Conservation (phyloP, 1,140 invertebrate genomes). For the Hylaeus anthracinus region DNA sequence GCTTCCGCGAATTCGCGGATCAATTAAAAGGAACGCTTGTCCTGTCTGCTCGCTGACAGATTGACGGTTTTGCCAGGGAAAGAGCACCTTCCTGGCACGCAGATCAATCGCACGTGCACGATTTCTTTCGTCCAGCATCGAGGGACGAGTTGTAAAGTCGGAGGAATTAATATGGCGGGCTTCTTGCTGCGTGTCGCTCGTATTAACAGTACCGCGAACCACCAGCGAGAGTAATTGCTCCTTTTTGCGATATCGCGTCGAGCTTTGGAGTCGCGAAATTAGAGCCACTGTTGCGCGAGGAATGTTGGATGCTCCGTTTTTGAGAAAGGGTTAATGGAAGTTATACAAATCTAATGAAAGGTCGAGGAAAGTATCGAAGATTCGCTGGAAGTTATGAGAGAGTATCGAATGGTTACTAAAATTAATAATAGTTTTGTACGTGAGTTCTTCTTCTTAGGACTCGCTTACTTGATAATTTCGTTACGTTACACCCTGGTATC, state of each 20-base stretch:
- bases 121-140: conserved; percentile 8
- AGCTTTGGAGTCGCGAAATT: background rate
- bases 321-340: no score
- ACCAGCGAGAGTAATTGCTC: background rate
- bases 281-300: no score
- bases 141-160: conserved; percentile 20
- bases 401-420: no score
- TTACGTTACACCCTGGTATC: no score
- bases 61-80: conserved; percentile 19
- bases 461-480: no score
- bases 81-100: background rate
- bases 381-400: no score
- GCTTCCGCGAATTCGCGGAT: conserved; percentile 36
- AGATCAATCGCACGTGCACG: conserved; percentile 23
- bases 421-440: no score
- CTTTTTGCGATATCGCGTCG: background rate
- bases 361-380: no score
- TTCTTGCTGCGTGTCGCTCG: conserved; percentile 29
- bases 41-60: conserved; percentile 3
- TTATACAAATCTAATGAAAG: no score
- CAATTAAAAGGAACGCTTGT: conserved; percentile 38
- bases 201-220: conserved; percentile 13
- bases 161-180: conserved; percentile 35
- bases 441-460: no score
- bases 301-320: no score